phyloP scores from a whole-genome alignment of 2,888 invertebrate species.

The Microchrysa polita region DNA sequence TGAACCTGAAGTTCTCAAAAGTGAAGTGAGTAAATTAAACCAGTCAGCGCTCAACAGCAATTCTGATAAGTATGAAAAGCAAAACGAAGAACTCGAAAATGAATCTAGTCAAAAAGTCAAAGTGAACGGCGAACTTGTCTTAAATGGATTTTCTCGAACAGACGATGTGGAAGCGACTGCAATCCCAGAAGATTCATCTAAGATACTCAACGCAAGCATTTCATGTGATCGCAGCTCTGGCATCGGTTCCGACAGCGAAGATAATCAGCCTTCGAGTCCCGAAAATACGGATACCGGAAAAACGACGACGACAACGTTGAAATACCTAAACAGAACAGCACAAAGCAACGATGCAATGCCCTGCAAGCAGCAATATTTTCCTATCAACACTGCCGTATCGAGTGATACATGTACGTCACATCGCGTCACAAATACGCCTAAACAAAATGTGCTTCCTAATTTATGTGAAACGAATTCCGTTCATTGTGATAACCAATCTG shows the following conservation, averaged over 20 bases:
- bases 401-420: background rate
- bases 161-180: background rate
- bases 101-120: background rate
- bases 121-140: background rate
- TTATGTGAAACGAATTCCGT: conserved; percentile 36
- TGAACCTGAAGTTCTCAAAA: background rate
- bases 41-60: background rate
- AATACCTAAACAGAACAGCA: background rate
- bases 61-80: background rate
- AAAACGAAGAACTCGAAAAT: background rate
- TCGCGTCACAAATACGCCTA: conserved; percentile 16
- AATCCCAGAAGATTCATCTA: background rate
- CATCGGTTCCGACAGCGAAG: conserved; percentile 39
- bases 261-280: conserved; percentile 31
- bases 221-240: conserved; percentile 39
- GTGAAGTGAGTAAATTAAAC: no score
- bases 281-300: background rate
- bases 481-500: conserved; percentile 40
- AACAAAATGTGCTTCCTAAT: conserved; percentile 37
- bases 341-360: background rate
- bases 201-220: conserved; percentile 23
- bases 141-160: background rate
- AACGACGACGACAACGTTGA: background rate
- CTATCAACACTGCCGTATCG: background rate
- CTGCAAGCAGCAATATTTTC: conserved; percentile 3